A percentile compares a stretch with the other conserved stretches of the same genome.
phyloP scores from a whole-genome alignment of 2,888 invertebrate species.

The Oconnorella tubifera region DNA sequence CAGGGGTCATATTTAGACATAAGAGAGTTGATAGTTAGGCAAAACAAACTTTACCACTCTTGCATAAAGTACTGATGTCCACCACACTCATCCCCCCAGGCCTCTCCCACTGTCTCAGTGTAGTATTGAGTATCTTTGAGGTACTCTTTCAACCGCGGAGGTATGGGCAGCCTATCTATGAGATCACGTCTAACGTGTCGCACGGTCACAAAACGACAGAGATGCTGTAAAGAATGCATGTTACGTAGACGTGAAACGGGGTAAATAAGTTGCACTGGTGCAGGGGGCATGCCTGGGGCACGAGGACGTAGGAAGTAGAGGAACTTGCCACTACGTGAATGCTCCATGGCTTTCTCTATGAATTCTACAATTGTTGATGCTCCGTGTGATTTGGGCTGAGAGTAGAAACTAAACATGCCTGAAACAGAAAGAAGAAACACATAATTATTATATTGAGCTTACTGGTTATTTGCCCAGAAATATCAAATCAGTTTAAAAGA shows the following conservation, averaged over 20 bases:
- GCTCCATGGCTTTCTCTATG: constrained; percentile 69
- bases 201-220: constrained; percentile 67
- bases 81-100: too few relatives aligned
- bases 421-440: too few relatives aligned
- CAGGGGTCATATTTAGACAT: too few relatives aligned
- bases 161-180: constrained; percentile 68
- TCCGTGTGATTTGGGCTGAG: constrained; percentile 54
- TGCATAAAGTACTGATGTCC: too few relatives aligned
- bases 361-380: constrained; percentile 65
- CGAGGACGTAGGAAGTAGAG: constrained; percentile 71
- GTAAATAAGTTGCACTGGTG: constrained; percentile 69
- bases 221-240: constrained; percentile 67
- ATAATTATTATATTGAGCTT: too few relatives aligned
- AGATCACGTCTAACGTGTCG: constrained; percentile 66
- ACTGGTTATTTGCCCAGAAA: too few relatives aligned
- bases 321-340: constrained; percentile 68
- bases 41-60: too few relatives aligned
- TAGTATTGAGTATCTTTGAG: constrained; percentile 43
- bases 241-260: constrained; percentile 72
- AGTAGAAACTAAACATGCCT: constrained; percentile 72
- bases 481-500: too few relatives aligned
- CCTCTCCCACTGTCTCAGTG: constrained; percentile 21
- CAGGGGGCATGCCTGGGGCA: constrained; percentile 60
- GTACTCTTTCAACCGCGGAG: constrained; percentile 57
- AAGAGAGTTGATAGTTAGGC: too few relatives aligned